A percentile compares a stretch with the other conserved stretches of the same genome.
phyloP scores from a whole-genome alignment of 2,888 invertebrate species.

The Chrysina gloriosa region DNA sequence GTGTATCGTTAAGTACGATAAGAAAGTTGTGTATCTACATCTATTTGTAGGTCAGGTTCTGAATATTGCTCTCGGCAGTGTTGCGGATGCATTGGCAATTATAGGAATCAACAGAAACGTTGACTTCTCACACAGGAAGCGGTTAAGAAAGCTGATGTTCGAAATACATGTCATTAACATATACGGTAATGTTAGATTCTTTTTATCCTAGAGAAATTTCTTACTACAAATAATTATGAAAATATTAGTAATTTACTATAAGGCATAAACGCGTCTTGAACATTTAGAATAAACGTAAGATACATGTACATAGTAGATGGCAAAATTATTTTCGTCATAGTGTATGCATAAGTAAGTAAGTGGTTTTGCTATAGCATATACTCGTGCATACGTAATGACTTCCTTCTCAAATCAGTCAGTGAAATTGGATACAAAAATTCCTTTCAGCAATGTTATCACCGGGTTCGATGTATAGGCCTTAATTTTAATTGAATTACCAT shows the following conservation, averaged over 20 bases:
- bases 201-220: neutral
- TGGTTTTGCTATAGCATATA: neutral
- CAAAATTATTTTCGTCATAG: too few species aligned
- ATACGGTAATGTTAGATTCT: constrained; percentile 12
- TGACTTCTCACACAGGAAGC: constrained; percentile 5
- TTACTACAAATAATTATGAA: neutral
- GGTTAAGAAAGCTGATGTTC: neutral
- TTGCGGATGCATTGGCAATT: neutral
- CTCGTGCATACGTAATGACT: too few species aligned
- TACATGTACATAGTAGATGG: neutral
- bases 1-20: neutral
- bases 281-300: neutral
- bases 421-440: neutral
- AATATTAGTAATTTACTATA: too few species aligned
- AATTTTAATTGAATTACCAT: constrained; percentile 17
- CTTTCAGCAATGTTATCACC: neutral
- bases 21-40: constrained; percentile 34
- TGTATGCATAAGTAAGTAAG: neutral
- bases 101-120: constrained; percentile 20
- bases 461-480: neutral
- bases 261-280: neutral
- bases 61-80: constrained; percentile 21
- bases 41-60: constrained; percentile 35
- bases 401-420: too few species aligned
- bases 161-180: neutral